Percentiles rank a stretch among this genome's conserved stretches.
Conservation (phyloP, 2,888 invertebrate genomes). For the Leptura quadrifasciata region DNA sequence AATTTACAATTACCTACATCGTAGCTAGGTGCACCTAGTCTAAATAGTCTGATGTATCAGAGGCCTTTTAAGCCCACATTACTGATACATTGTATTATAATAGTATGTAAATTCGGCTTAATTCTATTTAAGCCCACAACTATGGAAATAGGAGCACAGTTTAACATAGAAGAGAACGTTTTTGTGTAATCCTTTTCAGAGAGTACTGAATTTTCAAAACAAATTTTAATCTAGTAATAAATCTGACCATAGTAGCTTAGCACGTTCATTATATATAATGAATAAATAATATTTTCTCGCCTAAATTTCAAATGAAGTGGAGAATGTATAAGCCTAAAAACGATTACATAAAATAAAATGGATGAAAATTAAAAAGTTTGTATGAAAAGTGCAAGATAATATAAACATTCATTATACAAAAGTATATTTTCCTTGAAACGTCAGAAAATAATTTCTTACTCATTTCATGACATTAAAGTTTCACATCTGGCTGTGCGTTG, state of each 20-base stretch:
- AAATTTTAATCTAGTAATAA: background rate
- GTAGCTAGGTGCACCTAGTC: background rate
- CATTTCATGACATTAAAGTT: too few relatives aligned
- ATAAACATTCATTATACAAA: too few relatives aligned
- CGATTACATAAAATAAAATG: too few relatives aligned
- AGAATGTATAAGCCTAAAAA: too few relatives aligned
- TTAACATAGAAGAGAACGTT: background rate
- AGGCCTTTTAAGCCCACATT: background rate
- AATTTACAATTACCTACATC: background rate
- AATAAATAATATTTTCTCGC: too few relatives aligned
- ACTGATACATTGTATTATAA: slow-evolving; percentile 1
- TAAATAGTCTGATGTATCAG: background rate
- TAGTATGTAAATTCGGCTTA: background rate
- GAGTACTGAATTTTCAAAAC: background rate
- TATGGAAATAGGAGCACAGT: background rate
- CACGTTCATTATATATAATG: background rate
- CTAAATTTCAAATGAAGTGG: too few relatives aligned
- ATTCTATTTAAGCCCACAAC: background rate
- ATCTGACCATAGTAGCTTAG: background rate
- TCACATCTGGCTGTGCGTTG: too few relatives aligned
- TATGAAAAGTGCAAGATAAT: too few relatives aligned
- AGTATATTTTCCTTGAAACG: too few relatives aligned
- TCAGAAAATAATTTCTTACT: too few relatives aligned
- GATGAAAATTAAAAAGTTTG: too few relatives aligned
- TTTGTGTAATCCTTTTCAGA: background rate